Percentiles rank a stretch among this genome's conserved stretches.
Conservation (phyloP, 2,797 vertebrate species). For the Syndactyla subalaris region DNA sequence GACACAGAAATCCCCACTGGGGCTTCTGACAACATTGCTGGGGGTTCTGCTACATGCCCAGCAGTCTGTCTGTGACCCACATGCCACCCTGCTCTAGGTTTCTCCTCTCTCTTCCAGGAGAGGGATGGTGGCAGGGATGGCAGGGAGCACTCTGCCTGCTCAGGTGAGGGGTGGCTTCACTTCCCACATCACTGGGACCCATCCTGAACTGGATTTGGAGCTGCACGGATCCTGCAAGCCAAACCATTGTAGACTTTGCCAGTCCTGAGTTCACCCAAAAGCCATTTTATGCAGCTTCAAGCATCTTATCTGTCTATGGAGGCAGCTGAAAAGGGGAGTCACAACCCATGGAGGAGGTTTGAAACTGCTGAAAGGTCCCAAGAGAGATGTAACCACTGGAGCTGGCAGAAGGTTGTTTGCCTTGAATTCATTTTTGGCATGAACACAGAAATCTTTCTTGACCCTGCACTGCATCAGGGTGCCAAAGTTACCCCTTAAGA, state of each 20-base stretch:
- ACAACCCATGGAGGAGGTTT: neutral
- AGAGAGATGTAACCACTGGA: neutral
- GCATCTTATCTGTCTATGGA: neutral
- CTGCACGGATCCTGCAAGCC: neutral
- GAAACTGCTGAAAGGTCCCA: neutral
- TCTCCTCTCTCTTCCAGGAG: neutral
- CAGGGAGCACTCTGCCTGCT: neutral
- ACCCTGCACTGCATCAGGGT: neutral
- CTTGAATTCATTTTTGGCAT: neutral
- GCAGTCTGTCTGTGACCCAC: neutral
- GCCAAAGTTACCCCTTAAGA: neutral
- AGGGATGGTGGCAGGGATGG: neutral
- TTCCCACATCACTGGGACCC: neutral
- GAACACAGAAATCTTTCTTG: neutral
- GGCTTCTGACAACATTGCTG: neutral
- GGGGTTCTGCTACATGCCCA: accelerated
- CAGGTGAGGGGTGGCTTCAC: neutral
- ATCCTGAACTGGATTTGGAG: neutral
- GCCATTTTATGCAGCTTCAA: neutral
- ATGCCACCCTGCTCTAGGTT: neutral
- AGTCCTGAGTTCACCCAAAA: neutral
- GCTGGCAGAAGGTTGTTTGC: neutral
- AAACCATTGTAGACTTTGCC: neutral
- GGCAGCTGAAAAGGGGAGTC: neutral
- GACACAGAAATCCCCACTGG: neutral